Percentiles rank a stretch among this genome's conserved stretches.
phyloP scores from a whole-genome alignment of 2,113 vertebrate genomes.

The Carassius gibelio region DNA sequence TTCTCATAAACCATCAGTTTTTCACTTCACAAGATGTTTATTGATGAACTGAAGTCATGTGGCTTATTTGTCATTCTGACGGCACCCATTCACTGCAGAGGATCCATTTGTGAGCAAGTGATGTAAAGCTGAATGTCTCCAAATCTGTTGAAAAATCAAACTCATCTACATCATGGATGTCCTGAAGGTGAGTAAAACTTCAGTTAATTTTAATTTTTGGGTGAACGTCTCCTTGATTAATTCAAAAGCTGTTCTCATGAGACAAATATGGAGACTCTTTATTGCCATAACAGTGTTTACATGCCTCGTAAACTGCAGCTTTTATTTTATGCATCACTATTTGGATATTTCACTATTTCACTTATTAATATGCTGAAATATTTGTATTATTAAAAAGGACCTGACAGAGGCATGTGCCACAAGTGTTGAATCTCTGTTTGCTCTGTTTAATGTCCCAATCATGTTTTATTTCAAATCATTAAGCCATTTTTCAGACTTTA shows the following conservation, averaged over 20 bases:
- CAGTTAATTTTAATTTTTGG: not conserved
- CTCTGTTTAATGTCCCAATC: not conserved
- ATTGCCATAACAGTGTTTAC: constrained; percentile 6
- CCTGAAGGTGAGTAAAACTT: not conserved
- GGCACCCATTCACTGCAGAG: too few relatives aligned
- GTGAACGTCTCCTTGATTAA: not conserved
- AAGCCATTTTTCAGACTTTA: not conserved
- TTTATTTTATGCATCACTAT: not conserved
- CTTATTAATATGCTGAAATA: not conserved
- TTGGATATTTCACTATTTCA: not conserved
- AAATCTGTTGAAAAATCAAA: too few relatives aligned
- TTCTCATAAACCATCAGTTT: too few relatives aligned
- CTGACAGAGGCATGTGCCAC: not conserved
- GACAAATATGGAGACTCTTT: not conserved
- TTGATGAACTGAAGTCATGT: too few relatives aligned
- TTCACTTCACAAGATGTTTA: too few relatives aligned
- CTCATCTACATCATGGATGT: not conserved
- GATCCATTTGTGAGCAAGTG: too few relatives aligned
- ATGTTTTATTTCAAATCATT: not conserved
- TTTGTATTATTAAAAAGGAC: not conserved
- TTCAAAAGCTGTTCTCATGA: not conserved
- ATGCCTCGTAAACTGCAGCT: not conserved
- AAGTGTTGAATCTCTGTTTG: not conserved
- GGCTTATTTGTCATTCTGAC: too few relatives aligned
- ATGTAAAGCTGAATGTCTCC: too few relatives aligned